Conservation (phyloP, 2,888 invertebrate species). For the Cetonia aurata region DNA sequence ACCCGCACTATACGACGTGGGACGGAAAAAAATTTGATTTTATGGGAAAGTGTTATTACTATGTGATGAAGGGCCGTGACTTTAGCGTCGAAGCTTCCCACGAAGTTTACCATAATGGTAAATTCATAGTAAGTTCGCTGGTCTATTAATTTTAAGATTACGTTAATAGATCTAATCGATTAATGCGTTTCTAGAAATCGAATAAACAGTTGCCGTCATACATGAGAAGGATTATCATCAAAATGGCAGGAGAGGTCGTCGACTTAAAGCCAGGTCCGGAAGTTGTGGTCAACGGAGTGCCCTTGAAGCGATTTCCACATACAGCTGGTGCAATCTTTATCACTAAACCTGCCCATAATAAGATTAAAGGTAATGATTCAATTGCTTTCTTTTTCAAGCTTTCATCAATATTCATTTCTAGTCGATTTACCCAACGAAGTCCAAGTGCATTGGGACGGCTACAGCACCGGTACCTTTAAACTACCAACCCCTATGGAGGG, state of each 20-base stretch:
- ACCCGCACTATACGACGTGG: constrained; percentile 26
- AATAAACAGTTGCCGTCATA: constrained; percentile 14
- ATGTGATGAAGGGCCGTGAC: constrained; percentile 19
- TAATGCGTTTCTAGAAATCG: constrained; percentile 30
- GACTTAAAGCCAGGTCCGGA: constrained; percentile 13
- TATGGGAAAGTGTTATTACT: constrained; percentile 40
- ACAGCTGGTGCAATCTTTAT: not conserved
- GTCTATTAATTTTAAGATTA: too few species aligned
- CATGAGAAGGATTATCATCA: constrained; percentile 6
- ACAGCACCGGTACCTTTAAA: constrained; percentile 3
- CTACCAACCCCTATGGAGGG: constrained; percentile 25
- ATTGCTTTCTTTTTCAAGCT: too few species aligned
- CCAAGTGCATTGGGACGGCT: constrained; percentile 22
- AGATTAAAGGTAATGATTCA: constrained; percentile 62
- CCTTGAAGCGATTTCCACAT: constrained; percentile 20
- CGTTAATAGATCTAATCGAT: too few species aligned
- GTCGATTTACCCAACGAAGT: constrained; percentile 28
- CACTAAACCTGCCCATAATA: constrained; percentile 76
- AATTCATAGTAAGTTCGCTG: constrained; percentile 29
- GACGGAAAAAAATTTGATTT: constrained; percentile 38
- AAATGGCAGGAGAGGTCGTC: constrained; percentile 6
- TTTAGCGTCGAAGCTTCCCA: constrained; percentile 31
- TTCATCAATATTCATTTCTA: constrained; percentile 14
- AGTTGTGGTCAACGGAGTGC: constrained; percentile 6
- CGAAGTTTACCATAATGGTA: not conserved